These are phyloP conservation scores for Plemyria rubiginata DNA, from an alignment of 2,888 invertebrate genomes.

Conservation along the genomic window DNA sequence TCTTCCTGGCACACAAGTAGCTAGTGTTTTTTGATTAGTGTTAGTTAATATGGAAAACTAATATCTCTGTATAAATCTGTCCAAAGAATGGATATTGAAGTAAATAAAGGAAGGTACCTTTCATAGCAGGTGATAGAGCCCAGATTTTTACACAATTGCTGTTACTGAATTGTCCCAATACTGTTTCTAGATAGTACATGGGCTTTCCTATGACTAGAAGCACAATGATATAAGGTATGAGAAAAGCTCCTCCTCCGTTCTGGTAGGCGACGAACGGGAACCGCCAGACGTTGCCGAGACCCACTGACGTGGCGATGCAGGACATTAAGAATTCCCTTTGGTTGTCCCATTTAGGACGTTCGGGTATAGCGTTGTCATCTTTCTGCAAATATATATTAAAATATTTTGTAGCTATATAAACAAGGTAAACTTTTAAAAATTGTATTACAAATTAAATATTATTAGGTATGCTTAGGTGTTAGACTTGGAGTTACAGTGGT, in stretches of 20 bases:
- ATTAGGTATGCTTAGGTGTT: background rate
- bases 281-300: constrained; percentile 90
- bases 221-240: constrained; percentile 89
- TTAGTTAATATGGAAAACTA: no score
- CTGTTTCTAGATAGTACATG: constrained; percentile 93
- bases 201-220: constrained; percentile 90
- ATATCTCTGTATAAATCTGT: no score
- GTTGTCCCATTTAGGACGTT: constrained; percentile 85
- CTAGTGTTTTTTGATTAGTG: no score
- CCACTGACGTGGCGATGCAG: constrained; percentile 90
- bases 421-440: no score
- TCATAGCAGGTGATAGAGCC: constrained; percentile 88
- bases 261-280: constrained; percentile 86
- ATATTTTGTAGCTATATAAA: background rate
- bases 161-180: constrained; percentile 93
- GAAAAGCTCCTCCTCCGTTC: constrained; percentile 90
- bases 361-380: constrained; percentile 36
- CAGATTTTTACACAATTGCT: constrained; percentile 91
- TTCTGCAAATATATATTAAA: constrained; percentile 39
- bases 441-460: background rate
- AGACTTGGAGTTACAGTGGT: no score
- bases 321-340: constrained; percentile 90
- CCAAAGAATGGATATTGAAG: background rate
- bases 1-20: no score
- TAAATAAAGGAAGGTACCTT: constrained; percentile 67